Percentiles rank a stretch among this genome's conserved stretches.
phyloP scores from a whole-genome alignment of 2,888 invertebrate species.

The Bombylius discolor region DNA sequence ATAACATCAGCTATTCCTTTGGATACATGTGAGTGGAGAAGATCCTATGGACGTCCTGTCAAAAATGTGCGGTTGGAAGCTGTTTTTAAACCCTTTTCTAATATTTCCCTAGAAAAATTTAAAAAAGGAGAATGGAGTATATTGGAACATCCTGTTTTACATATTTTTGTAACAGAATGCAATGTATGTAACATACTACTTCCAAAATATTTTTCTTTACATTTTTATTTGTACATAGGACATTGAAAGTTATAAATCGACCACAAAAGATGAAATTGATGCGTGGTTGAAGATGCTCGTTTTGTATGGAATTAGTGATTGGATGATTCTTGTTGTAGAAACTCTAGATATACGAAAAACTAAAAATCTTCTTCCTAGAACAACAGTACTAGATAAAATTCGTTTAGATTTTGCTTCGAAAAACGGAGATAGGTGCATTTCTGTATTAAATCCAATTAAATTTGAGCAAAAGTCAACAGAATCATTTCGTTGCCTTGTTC shows the following conservation, averaged over 20 bases:
- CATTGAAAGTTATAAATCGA: constrained; percentile 78
- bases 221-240: constrained; percentile 46
- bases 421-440: constrained; percentile 75
- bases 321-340: constrained; percentile 88
- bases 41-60: constrained; percentile 75
- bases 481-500: constrained; percentile 76
- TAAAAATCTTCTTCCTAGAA: constrained; percentile 80
- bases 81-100: constrained; percentile 66
- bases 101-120: constrained; percentile 50
- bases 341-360: constrained; percentile 83
- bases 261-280: constrained; percentile 79
- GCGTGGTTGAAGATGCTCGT: constrained; percentile 71
- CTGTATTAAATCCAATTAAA: constrained; percentile 81
- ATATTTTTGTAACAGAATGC: constrained; percentile 92
- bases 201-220: background rate
- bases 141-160: constrained; percentile 78
- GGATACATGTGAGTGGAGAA: constrained; percentile 83
- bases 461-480: constrained; percentile 80
- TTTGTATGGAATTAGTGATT: constrained; percentile 66
- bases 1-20: constrained; percentile 68
- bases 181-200: constrained; percentile 42
- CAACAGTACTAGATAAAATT: constrained; percentile 89
- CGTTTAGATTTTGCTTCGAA: constrained; percentile 87
- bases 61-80: constrained; percentile 75
- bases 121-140: constrained; percentile 63